These are phyloP conservation scores for Brachypalpus laphriformis DNA, from an alignment of 2,888 invertebrate genomes.

Conservation along the genomic window DNA sequence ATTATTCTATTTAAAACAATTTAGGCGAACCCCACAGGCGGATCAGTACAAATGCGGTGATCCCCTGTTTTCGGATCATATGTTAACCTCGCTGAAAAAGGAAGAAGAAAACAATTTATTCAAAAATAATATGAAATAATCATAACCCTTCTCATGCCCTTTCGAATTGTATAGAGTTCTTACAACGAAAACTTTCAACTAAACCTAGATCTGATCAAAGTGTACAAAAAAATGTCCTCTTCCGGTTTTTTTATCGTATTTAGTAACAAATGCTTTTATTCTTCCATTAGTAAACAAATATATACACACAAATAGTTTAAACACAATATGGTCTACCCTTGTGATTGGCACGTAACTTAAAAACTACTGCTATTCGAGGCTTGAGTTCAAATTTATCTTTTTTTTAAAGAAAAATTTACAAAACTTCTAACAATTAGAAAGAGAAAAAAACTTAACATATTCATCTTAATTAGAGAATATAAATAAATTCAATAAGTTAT, in stretches of 20 bases:
- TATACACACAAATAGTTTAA: neutral
- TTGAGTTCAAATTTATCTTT: slow-evolving; percentile 57
- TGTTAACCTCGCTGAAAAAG: too few relatives aligned
- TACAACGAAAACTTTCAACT: too few relatives aligned
- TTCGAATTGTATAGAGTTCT: too few relatives aligned
- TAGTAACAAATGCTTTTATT: slow-evolving; percentile 9
- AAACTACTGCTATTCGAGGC: slow-evolving; percentile 59
- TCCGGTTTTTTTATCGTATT: neutral
- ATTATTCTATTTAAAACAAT: too few relatives aligned
- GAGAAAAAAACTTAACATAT: slow-evolving; percentile 61
- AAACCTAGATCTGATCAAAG: too few relatives aligned
- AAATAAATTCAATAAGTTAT: slow-evolving; percentile 53
- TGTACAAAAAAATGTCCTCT: neutral
- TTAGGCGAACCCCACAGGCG: too few relatives aligned
- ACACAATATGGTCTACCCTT: neutral
- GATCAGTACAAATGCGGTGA: too few relatives aligned
- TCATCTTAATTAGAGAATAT: slow-evolving; percentile 19
- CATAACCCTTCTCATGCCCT: too few relatives aligned
- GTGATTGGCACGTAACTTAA: neutral
- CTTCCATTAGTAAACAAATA: neutral
- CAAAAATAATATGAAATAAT: too few relatives aligned
- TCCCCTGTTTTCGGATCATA: too few relatives aligned
- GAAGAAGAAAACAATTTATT: too few relatives aligned
- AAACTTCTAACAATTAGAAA: slow-evolving; percentile 4
- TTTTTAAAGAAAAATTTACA: slow-evolving; percentile 24